phyloP scores from a whole-genome alignment of 2,113 vertebrate genomes.

The Probosciger aterrimus region DNA sequence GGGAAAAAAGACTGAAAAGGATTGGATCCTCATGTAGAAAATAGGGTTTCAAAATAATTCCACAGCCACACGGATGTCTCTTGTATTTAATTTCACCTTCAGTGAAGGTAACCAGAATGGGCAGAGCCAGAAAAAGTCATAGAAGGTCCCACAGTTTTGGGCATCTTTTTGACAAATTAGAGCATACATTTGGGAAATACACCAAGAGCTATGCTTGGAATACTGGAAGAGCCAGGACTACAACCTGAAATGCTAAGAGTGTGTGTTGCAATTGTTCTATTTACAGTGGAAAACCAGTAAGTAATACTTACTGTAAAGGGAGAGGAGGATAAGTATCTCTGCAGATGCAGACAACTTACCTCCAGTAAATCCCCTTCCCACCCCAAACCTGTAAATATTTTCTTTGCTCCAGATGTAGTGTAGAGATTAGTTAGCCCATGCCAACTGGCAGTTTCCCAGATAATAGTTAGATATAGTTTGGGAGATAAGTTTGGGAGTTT shows the following conservation, averaged over 20 bases:
- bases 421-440: not conserved
- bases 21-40: not conserved
- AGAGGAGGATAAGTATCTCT: not conserved
- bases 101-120: not conserved
- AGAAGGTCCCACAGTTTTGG: not conserved
- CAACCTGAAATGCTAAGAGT: not conserved
- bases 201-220: not conserved
- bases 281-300: not conserved
- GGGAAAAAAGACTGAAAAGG: not conserved
- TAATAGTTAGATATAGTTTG: not conserved
- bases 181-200: not conserved
- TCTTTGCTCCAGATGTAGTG: not conserved
- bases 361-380: not conserved
- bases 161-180: not conserved
- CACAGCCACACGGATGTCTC: not conserved
- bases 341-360: not conserved
- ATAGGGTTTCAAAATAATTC: not conserved
- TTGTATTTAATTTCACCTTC: not conserved
- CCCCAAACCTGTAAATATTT: not conserved
- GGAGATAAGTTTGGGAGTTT: not conserved
- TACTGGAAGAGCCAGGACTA: not conserved
- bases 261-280: not conserved
- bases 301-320: not conserved
- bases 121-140: not conserved
- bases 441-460: not conserved